Base-by-base conservation (phyloP, 2,888 invertebrate species). In the Digitonthophagus gazella region DNA sequence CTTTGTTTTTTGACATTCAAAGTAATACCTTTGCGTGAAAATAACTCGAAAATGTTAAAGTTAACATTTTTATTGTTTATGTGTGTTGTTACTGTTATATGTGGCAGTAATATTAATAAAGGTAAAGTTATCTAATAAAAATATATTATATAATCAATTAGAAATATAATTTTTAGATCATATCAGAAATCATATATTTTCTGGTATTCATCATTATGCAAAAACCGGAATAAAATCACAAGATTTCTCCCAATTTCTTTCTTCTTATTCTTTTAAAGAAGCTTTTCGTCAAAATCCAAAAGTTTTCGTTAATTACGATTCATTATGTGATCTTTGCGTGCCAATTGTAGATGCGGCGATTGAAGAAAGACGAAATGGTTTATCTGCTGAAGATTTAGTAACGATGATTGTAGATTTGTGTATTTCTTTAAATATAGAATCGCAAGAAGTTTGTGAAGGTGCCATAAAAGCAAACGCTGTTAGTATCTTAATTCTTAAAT, bases 391-490 rank as follows among this genome's bases (percentile, higher is more conserved):
- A 15, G 58, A 65, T 16, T n/a, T 70, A 11, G 61, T 67, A 1
- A 15, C 58, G 2, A 19, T 83, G 0, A 75, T 86, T 0, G 77
- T 84, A 15, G 83, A 83, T 4, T 75, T 90, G 0, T 93, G 93
- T 73, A 77, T 80, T 0, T 74, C 80, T 0, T 76, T 91, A 1
- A 83, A 88, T 0, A 83, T 92, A 6, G 86, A 89, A 76, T 83
- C 84, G 1, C 79, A 83, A 4, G 80, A 81, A n/a, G 88, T 92
- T 3, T 93, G 93, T 75, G 75, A 78, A 0, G 90, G 90, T 11
- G 80, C 88, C 16, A 80, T 91, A 3, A 81, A 83, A 22, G 80
- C 87, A 2, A 89, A 91, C 77, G 77, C 87, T 80, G 91, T 91
- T 83, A 82, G 85, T 67, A 20, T 19, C 4, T 18, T 2, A 65